Percentiles rank a stretch among this genome's conserved stretches.
Conservation (phyloP, 2,888 invertebrate genomes). For the Eilema depressum region DNA sequence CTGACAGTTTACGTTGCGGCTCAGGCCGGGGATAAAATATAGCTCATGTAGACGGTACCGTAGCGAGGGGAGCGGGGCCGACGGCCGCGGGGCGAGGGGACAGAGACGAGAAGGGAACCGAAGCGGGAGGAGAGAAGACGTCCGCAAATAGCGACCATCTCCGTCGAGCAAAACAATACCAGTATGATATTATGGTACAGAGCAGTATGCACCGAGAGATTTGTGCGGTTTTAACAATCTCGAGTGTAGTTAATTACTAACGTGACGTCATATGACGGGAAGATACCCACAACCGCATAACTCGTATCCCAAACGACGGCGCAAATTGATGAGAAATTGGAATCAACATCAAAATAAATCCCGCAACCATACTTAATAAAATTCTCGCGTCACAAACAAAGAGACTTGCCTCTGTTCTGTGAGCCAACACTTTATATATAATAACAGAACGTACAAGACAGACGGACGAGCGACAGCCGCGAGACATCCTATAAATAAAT, state of each 20-base stretch:
- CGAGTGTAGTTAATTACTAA: conserved; percentile 46
- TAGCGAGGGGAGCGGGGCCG: conserved; percentile 58
- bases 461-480: conserved; percentile 86
- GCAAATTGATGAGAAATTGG: conserved; percentile 13
- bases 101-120: conserved; percentile 22
- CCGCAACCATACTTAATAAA: conserved; percentile 24
- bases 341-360: conserved; percentile 18
- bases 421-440: conserved; percentile 66
- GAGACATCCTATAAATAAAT: conserved; percentile 86
- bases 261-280: conserved; percentile 38
- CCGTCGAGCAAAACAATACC: conserved; percentile 84
- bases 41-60: conserved; percentile 83
- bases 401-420: conserved; percentile 47
- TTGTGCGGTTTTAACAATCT: conserved; percentile 56
- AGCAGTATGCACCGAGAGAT: conserved; percentile 59
- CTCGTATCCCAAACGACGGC: background rate
- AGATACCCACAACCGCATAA: background rate
- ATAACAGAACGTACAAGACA: conserved; percentile 72
- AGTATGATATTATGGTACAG: conserved; percentile 81
- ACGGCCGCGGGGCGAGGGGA: conserved; percentile 42
- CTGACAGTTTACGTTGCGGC: conserved; percentile 84
- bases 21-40: conserved; percentile 85
- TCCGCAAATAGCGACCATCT: conserved; percentile 85
- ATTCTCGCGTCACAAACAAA: conserved; percentile 37
- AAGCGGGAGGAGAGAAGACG: conserved; percentile 62